Evolutionary conservation across 2,888 invertebrate genomes (phyloP), one percentile per base, ranked within the genome.

Genomic region (Ashinkailepas kermadecensis): DNA sequence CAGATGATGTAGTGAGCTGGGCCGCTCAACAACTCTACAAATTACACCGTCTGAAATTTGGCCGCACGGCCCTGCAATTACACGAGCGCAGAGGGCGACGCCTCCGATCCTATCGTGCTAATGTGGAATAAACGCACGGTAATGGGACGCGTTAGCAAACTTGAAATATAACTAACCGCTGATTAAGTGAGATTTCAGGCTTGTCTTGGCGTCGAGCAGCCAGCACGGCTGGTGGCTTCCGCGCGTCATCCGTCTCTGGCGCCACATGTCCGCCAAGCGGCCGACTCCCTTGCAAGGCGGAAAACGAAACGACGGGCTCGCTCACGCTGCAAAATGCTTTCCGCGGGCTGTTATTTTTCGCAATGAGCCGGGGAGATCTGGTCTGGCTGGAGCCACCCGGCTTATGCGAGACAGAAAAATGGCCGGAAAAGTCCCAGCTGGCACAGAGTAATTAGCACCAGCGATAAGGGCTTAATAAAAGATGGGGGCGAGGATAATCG

Each of bases 81-180:
- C 56, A 18, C 56, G 21, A 56, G 74, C 56, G 8, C 74, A 13
- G 21, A 54, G 56, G 21, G 56, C 56, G 21, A 11, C 56, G 74
- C 9, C 39, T 11, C 15, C 54, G 74, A 74, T 74, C 15, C 54
- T 74, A 74, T 74, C 74, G 21, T 11, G 54, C 74, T 74, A 56
- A 56, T 74, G 74, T 56, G 21, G 56, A 54, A 74, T 56, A 74
- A 74, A 74, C 74, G 56, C 74, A 54, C 54, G 39, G 74, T 56
- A 74, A 54, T 74, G 23, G 54, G 74, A 8, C 74, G 74, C 56
- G 56, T n/a, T 74, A 56, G 74, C 54, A 23, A 70, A 56, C 54
- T 56, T 54, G 74, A 74, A 54, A 54, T 74, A 56, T 74, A 74
- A 74, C 74, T 74, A 56, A 56, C 56, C 74, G 74, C 21, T 70